Percentiles rank a stretch among this genome's conserved stretches.
Evolutionary conservation across 2,113 vertebrate species (phyloP).

Genomic region (Cinclus mexicanus): DNA sequence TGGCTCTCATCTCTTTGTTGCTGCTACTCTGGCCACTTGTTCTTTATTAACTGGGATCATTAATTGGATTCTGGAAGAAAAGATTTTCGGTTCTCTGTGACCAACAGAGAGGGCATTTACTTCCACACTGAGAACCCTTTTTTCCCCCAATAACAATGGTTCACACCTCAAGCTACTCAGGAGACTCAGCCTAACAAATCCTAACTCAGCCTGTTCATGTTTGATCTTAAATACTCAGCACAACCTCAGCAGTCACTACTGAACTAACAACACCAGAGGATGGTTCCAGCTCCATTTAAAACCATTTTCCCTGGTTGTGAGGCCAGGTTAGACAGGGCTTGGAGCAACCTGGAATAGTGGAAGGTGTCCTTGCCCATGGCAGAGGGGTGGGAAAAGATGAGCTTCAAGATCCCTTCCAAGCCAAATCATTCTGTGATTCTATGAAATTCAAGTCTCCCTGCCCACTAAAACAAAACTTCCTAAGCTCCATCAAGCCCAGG

Average conservation of each 20-base stretch:
- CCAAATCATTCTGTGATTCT: too few relatives aligned
- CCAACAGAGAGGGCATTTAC: constrained; percentile 39
- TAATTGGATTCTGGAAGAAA: constrained; percentile 17
- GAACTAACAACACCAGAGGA: background rate
- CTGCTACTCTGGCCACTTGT: background rate
- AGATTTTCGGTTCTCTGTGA: background rate
- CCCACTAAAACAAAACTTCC: background rate
- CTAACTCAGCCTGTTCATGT: background rate
- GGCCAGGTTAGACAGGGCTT: background rate
- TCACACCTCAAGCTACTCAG: background rate
- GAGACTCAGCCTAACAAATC: background rate
- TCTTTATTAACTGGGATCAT: constrained; percentile 14
- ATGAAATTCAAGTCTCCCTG: background rate
- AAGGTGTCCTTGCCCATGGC: background rate
- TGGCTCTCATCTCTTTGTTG: background rate
- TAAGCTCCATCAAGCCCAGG: background rate
- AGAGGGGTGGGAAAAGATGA: background rate
- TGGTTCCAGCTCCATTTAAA: background rate
- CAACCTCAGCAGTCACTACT: background rate
- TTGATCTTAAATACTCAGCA: background rate
- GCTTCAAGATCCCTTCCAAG: background rate
- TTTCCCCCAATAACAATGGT: background rate
- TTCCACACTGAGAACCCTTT: background rate
- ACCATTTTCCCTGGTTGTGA: background rate
- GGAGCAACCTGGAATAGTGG: background rate